Evolutionary conservation across 2,797 vertebrate genomes (phyloP).

Genomic region (Microtus agrestis): DNA sequence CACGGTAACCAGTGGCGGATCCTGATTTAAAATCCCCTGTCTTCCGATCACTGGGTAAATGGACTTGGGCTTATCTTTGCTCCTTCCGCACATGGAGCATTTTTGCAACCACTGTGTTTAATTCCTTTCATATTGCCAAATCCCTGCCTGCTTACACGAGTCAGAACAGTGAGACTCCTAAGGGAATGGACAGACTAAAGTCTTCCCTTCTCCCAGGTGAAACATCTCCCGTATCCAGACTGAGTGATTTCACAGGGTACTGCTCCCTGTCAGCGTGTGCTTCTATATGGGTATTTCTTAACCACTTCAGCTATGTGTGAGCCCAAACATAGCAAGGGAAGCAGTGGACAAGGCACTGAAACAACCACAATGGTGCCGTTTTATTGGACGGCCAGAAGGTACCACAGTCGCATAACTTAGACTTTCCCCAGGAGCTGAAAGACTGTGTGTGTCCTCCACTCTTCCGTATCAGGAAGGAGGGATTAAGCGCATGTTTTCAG

Average conservation of each 20-base stretch:
- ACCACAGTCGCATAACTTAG: slow-evolving; percentile 81
- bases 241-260: slow-evolving; percentile 76
- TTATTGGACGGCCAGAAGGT: slow-evolving; percentile 42
- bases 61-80: background rate
- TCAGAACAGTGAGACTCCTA: background rate
- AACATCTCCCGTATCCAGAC: slow-evolving; percentile 28
- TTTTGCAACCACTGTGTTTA: background rate
- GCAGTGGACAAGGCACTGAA: slow-evolving; percentile 22
- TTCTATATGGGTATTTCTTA: slow-evolving; percentile 55
- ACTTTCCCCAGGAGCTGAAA: slow-evolving; percentile 83
- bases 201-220: slow-evolving; percentile 6
- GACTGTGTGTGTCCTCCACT: slow-evolving; percentile 77
- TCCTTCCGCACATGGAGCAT: background rate
- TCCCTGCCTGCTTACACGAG: background rate
- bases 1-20: slow-evolving; percentile 52
- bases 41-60: background rate
- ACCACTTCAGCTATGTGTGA: slow-evolving; percentile 31
- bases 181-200: background rate
- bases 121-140: background rate
- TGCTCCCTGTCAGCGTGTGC: slow-evolving; percentile 60
- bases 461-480: slow-evolving; percentile 80
- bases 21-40: slow-evolving; percentile 67
- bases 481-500: slow-evolving; percentile 79
- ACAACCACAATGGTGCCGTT: background rate
- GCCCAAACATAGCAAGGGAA: background rate